These are phyloP conservation scores for Protonibea diacanthus DNA, from an alignment of 2,797 vertebrate genomes.

Conservation along the genomic window DNA sequence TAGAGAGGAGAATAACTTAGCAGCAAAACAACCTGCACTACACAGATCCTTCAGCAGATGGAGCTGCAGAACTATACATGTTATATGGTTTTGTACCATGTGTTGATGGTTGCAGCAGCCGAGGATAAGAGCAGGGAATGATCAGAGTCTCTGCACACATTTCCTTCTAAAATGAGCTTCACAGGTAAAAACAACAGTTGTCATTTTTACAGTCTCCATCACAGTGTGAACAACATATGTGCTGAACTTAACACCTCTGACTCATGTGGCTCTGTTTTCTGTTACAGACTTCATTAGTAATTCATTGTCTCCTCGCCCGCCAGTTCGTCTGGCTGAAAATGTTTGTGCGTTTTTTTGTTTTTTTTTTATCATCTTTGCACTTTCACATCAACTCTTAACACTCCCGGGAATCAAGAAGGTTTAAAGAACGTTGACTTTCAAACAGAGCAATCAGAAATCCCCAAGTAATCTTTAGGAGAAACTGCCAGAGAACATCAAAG, in stretches of 20 bases:
- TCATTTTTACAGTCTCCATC: conserved; percentile 34
- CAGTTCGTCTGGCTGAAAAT: conserved; percentile 39
- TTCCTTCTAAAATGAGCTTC: conserved; percentile 11
- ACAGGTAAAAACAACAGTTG: conserved; percentile 32
- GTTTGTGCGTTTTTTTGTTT: neutral
- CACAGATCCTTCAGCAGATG: conserved; percentile 51
- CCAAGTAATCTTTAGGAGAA: conserved; percentile 1
- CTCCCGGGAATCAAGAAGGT: neutral
- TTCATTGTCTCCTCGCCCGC: conserved; percentile 55
- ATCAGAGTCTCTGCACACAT: neutral
- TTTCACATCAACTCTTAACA: conserved; percentile 28
- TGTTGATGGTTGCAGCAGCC: neutral
- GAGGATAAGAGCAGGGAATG: neutral
- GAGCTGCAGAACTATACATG: conserved; percentile 30
- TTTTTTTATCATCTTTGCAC: conserved; percentile 40
- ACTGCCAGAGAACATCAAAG: conserved; percentile 28
- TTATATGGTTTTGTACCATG: rapidly evolving
- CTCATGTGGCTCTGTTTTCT: conserved; percentile 50
- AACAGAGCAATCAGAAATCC: conserved; percentile 17
- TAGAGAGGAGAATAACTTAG: neutral
- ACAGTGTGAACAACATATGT: conserved; percentile 38
- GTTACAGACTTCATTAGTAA: conserved; percentile 72
- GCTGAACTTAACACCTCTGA: conserved; percentile 65
- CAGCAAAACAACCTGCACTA: conserved; percentile 1
- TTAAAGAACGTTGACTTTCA: neutral